Conservation (phyloP, 1,140 invertebrate genomes). For the Nebria ingens region DNA sequence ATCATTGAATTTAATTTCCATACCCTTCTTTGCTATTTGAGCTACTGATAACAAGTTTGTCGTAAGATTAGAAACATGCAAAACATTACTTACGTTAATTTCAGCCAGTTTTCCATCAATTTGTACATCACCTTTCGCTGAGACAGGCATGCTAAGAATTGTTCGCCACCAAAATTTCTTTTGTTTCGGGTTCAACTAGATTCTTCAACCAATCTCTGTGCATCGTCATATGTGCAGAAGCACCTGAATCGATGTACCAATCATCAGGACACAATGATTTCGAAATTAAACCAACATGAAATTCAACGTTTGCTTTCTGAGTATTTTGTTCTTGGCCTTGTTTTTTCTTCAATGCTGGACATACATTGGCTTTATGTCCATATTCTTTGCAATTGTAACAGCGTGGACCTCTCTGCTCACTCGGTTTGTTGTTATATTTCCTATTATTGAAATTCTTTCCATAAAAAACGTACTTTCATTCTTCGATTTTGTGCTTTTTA, state of each 20-base stretch:
- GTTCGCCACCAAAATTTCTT: constrained; percentile 20
- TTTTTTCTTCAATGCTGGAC: constrained; percentile 1
- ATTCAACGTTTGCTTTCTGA: neutral
- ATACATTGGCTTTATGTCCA: constrained; percentile 24
- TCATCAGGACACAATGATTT: constrained; percentile 1
- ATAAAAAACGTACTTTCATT: constrained; percentile 11
- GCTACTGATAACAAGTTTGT: constrained; percentile 23
- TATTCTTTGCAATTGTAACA: constrained; percentile 24
- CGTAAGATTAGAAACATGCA: constrained; percentile 21
- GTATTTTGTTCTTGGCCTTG: neutral
- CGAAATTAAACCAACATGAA: neutral
- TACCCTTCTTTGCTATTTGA: constrained; percentile 18
- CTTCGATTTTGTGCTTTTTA: constrained; percentile 19
- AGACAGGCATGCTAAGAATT: constrained; percentile 18
- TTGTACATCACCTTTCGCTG: constrained; percentile 18
- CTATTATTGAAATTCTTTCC: constrained; percentile 1
- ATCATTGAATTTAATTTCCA: constrained; percentile 1
- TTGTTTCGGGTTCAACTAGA: constrained; percentile 15
- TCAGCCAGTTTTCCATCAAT: constrained; percentile 13
- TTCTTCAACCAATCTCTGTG: constrained; percentile 17
- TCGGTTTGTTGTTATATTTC: neutral
- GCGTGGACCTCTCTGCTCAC: constrained; percentile 18
- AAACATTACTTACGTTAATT: constrained; percentile 23
- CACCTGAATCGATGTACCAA: constrained; percentile 24
- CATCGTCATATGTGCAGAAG: constrained; percentile 22